Evolutionary conservation across 2,113 vertebrate genomes (phyloP), one percentile per base, ranked within the genome.

Genomic region (Poeciliopsis prolifica): DNA sequence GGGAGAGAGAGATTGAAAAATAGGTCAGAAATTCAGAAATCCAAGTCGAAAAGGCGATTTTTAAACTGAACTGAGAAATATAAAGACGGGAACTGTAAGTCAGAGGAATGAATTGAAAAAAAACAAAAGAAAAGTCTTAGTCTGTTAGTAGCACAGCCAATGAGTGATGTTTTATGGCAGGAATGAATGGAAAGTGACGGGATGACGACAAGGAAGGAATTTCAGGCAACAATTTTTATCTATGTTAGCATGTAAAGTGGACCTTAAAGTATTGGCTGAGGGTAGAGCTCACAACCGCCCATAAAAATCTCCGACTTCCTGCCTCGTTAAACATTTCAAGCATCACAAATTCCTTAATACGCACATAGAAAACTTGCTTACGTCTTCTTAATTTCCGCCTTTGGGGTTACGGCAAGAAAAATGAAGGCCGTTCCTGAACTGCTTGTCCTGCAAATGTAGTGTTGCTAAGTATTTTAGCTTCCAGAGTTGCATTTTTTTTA

Each of bases 1-100:
- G 91, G 87, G 94, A 95, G 92, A 95, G 93, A 95, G 92, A 95
- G 94, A 96, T 93, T 94, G 95, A 96, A 86, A 92, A 97, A 96
- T 95, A 97, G 95, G 96, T 98, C 97, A 96, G 94, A 98, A 97
- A 97, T 95, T 95, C 83, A 94, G 95, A 96, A 97, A 96, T 87
- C 79, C 95, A 96, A 95, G 94, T 95, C 93, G 93, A 92, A 88
- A 96, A 96, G 93, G 92, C 95, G 94, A 92, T 93, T 17, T 81
- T 94, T 91, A 92, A 95, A 93, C 93, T 92, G 29, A 87, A 95
- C 65, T 87, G 94, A 94, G 94, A 91, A 95, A 94, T 80, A 94
- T 85, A 72, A 82, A 31, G 37, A 86, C 88, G 83, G 79, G 83
- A 95, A 92, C 80, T 91, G 85, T 84, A 87, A 87, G 92, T 95